Percentiles rank a stretch among this genome's conserved stretches.
These are phyloP conservation scores for Arrhamphus sclerolepis DNA, from an alignment of 2,797 vertebrate species.

Conservation along the genomic window DNA sequence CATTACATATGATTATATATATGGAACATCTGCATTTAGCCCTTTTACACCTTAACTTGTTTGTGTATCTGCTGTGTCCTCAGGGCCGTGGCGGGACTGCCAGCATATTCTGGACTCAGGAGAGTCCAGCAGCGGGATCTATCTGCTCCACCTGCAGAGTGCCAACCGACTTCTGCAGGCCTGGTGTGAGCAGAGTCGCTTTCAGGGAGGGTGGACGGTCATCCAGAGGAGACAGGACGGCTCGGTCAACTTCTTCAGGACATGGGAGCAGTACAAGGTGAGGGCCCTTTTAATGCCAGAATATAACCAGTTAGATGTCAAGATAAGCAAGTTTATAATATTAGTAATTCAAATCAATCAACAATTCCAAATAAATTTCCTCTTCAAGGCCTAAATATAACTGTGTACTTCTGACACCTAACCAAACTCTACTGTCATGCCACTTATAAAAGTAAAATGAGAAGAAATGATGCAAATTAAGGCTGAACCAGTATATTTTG, in stretches of 20 bases:
- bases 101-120: slow-evolving; percentile 83
- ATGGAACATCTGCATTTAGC: background rate
- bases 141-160: slow-evolving; percentile 80
- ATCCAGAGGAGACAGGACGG: slow-evolving; percentile 92
- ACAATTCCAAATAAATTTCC: too few relatives aligned
- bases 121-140: slow-evolving; percentile 84
- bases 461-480: background rate
- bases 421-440: too few relatives aligned
- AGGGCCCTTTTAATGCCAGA: background rate
- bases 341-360: too few relatives aligned
- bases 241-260: slow-evolving; percentile 90
- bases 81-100: slow-evolving; percentile 91
- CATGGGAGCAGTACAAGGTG: slow-evolving; percentile 94
- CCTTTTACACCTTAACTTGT: background rate
- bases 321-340: too few relatives aligned
- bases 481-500: background rate
- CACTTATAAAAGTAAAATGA: too few relatives aligned
- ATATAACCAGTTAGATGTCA: too few relatives aligned
- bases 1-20: too few relatives aligned
- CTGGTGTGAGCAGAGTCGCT: slow-evolving; percentile 89
- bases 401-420: too few relatives aligned
- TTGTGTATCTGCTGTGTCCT: slow-evolving; percentile 1
- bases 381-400: too few relatives aligned
- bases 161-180: slow-evolving; percentile 83
- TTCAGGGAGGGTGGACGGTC: slow-evolving; percentile 89